Conservation (phyloP, 2,113 vertebrate species). For the Barbus barbus region DNA sequence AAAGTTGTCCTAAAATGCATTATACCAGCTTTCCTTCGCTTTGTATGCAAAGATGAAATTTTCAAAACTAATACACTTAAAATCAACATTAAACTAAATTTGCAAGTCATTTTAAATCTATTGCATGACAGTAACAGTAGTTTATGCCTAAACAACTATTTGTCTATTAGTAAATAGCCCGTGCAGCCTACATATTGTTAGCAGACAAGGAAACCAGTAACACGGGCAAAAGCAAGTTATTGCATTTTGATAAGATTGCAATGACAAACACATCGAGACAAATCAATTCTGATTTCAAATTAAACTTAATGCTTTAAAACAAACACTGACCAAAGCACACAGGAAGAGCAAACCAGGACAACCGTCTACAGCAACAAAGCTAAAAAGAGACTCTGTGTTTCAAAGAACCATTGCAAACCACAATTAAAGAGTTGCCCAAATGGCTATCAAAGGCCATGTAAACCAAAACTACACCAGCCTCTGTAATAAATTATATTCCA, state of each 20-base stretch:
- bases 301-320: not conserved
- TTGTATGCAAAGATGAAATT: not conserved
- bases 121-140: not conserved
- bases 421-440: not conserved
- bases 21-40: not conserved
- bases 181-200: not conserved
- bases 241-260: not conserved
- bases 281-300: not conserved
- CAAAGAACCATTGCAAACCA: not conserved
- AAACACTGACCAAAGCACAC: not conserved
- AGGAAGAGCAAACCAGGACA: conserved; percentile 3
- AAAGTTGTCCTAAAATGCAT: not conserved
- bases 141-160: not conserved
- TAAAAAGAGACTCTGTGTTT: conserved; percentile 4
- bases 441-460: not conserved
- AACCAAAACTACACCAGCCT: conserved; percentile 18
- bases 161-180: not conserved
- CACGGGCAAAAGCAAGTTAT: not conserved
- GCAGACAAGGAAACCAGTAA: not conserved
- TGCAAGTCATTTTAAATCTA: not conserved
- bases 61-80: not conserved
- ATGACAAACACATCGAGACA: not conserved
- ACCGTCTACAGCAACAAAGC: not conserved
- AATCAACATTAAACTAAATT: not conserved
- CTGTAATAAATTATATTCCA: conserved; percentile 11